Evolutionary conservation across 2,797 vertebrate genomes (phyloP).

Genomic region (Gymnothorax javanicus): DNA sequence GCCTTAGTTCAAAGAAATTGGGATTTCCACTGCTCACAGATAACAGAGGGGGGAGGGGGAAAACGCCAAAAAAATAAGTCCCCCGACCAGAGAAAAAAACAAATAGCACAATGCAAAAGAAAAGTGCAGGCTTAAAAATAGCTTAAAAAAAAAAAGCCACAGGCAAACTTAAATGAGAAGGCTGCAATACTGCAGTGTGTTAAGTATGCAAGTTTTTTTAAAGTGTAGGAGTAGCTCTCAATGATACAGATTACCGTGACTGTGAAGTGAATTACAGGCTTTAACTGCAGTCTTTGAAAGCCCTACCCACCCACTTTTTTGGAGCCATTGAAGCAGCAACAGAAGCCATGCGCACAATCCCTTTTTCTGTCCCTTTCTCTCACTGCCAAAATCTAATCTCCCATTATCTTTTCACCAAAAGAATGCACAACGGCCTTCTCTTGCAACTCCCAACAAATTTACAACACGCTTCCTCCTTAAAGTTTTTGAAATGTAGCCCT

Average conservation of each 20-base stretch:
- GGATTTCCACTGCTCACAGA: neutral
- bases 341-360: constrained; percentile 46
- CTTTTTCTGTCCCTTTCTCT: constrained; percentile 29
- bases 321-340: constrained; percentile 56
- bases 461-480: neutral
- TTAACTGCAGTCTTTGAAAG: constrained; percentile 67
- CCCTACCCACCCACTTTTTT: constrained; percentile 71
- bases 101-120: neutral
- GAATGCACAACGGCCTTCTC: constrained; percentile 39
- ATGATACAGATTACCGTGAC: constrained; percentile 14
- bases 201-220: neutral
- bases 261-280: constrained; percentile 75
- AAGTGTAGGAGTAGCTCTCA: constrained; percentile 9
- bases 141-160: neutral
- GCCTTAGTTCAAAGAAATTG: neutral
- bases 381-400: constrained; percentile 40
- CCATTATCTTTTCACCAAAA: constrained; percentile 29
- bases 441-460: constrained; percentile 23
- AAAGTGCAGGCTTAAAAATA: neutral
- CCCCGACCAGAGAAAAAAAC: constrained; percentile 24
- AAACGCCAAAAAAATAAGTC: constrained; percentile 12
- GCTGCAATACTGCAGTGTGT: neutral
- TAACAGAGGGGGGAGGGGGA: constrained; percentile 23
- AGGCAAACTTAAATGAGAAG: neutral
- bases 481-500: neutral